Base-by-base conservation (phyloP, 2,888 invertebrate genomes). In the Aleiodes leptofemur region DNA sequence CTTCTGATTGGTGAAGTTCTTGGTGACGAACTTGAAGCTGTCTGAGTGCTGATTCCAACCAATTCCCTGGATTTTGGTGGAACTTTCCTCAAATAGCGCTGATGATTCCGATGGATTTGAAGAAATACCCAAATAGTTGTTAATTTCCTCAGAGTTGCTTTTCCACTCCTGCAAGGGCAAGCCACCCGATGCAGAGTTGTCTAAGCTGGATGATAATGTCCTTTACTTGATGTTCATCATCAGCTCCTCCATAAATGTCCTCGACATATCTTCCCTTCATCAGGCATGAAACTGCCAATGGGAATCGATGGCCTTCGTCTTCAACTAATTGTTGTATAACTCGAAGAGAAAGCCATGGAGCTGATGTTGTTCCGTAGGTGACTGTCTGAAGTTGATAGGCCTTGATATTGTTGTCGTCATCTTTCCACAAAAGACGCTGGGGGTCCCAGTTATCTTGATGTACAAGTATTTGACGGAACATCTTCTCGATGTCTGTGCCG, bases 161-260 rank as follows among this genome's bases (percentile, higher is more conserved):
- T 73, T 69, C 79, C 76, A 77, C n/a, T 77, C 76, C 0, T 76
- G 71, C 0, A 77, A 56, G 0, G 76, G 75, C 4, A 79, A 72
- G 0, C 79, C 78, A 51, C 80, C 80, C 66, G 78, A 4, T 59
- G 73, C 76, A 75, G 7, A 81, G 34, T 1, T 56, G 14, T 0
- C 6, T 71, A 0, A 81, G 8, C 9, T 82, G 57, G 0, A 14
- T 16, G 0, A 64, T 43, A 13, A 43, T 72, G 0, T 14, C 0
- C 5, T 13, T 5, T 0, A 57, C 51, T 0, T 76, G 53, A 3
- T 53, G 7, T 0, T 69, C 4, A 1, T 59, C 23, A 11, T 72
- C 72, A 0, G 74, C 66, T 0, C 80, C 79, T n/a, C 76, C 68
- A 16, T 76, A 73, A 1, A 78, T 76, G 72, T 80, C 80, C 9